Conservation (phyloP, 2,888 invertebrate species). For the Ornithoptera priamus region DNA sequence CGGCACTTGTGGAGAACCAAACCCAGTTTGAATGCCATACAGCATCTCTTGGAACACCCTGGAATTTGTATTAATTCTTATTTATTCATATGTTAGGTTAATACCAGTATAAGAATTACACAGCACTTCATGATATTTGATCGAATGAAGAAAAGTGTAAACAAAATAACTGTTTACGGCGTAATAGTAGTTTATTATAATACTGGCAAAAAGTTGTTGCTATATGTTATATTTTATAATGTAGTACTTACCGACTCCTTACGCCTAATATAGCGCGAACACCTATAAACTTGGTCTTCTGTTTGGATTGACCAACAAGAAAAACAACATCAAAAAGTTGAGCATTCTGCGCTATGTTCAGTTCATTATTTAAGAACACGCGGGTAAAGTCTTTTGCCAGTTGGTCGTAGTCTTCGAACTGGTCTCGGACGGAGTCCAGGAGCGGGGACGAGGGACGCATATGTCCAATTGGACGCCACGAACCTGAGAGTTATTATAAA, state of each 20-base stretch:
- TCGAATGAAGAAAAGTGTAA: no score
- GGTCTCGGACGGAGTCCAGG: slow-evolving; percentile 94
- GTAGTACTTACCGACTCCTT: slow-evolving; percentile 84
- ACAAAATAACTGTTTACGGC: no score
- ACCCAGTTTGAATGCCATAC: slow-evolving; percentile 95
- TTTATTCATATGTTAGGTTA: no score
- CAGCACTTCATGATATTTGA: no score
- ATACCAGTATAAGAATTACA: no score
- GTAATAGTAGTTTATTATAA: no score
- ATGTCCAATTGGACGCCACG: slow-evolving; percentile 96
- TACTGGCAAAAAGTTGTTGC: no score
- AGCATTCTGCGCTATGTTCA: slow-evolving; percentile 87
- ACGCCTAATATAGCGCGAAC: slow-evolving; percentile 95
- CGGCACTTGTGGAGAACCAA: slow-evolving; percentile 95
- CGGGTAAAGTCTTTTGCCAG: slow-evolving; percentile 94
- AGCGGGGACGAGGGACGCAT: slow-evolving; percentile 96
- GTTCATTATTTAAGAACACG: slow-evolving; percentile 91
- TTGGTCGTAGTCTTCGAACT: slow-evolving; percentile 96
- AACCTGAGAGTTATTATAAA: slow-evolving; percentile 75
- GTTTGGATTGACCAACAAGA: slow-evolving; percentile 94
- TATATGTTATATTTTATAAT: not conserved
- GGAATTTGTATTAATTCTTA: slow-evolving; percentile 25
- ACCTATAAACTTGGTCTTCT: slow-evolving; percentile 93
- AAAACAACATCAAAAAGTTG: slow-evolving; percentile 95
- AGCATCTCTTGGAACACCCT: slow-evolving; percentile 96